These are phyloP conservation scores for Chironomus striatipennis DNA, from an alignment of 1,140 invertebrate genomes.

Conservation along the genomic window DNA sequence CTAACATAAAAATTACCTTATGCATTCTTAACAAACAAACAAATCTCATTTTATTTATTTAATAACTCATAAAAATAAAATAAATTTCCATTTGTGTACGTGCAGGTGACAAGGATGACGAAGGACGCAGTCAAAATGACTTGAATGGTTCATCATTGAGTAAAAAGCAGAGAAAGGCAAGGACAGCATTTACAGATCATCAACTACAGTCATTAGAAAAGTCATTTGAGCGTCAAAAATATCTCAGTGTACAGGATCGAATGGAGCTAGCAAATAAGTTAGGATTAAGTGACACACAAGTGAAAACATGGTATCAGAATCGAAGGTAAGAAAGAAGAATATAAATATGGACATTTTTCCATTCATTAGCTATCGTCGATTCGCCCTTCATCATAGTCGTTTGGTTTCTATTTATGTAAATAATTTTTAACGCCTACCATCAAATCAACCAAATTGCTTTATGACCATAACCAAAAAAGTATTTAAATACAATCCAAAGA, in stretches of 20 bases:
- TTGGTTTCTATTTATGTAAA: neutral
- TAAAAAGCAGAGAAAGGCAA: conserved; percentile 90
- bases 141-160: conserved; percentile 38
- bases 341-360: conserved; percentile 23
- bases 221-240: conserved; percentile 93
- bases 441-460: neutral
- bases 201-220: conserved; percentile 91
- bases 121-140: conserved; percentile 35
- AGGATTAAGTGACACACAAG: conserved; percentile 90
- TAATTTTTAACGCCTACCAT: conserved; percentile 18
- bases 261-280: conserved; percentile 93
- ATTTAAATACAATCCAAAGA: neutral
- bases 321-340: conserved; percentile 68
- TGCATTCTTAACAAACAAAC: neutral
- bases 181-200: conserved; percentile 94
- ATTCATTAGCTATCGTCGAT: neutral
- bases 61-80: neutral
- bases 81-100: neutral
- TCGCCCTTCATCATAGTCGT: neutral
- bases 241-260: conserved; percentile 90
- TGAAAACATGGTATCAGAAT: conserved; percentile 98
- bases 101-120: conserved; percentile 39
- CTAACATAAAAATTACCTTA: no score
- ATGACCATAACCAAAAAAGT: neutral
- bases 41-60: neutral